Evolutionary conservation across 2,113 vertebrate genomes (phyloP), one percentile per base, ranked within the genome.

Genomic region (Turdus rufiventris): DNA sequence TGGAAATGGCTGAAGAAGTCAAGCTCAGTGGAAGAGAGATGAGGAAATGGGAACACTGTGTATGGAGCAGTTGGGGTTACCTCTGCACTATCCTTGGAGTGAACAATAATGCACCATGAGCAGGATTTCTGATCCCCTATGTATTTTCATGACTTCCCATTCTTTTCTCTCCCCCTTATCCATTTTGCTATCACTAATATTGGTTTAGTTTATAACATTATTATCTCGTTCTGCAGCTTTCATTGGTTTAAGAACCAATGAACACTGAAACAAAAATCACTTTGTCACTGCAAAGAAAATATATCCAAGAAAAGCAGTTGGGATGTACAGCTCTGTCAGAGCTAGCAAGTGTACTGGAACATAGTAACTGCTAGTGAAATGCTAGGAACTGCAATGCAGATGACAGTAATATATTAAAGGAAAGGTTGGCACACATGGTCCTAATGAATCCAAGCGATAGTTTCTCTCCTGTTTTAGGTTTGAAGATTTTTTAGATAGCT

Each of bases 401-500:
- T 48, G 2, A 54, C 57, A 26, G 14, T 21, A 88, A 18, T 26
- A 47, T 16, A 50, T 61, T 36, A 63, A 25, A 63, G 51, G 33
- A 45, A 48, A 65, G 58, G 3, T 33, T 62, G 76, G 6, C 63
- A 29, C 3, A 90, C 50, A 54, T 83, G 5, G 14, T 90, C 56
- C 45, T 63, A 80, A 51, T 31, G 82, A 62, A 67, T 10, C 6
- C 4, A 56, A 45, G 5, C 0, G 4, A 51, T 54, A 0, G 5
- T 54, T 61, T 68, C 12, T 68, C 25, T 24, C 80, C 28, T 45
- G 57, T 8, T 40, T 48, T 34, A 8, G 12, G 5, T 13, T 23
- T 34, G 28, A 23, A 48, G 15, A 33, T 61, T 79, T 97, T 71
- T 9, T 29, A 8, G 18, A 6, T 1, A 82, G 71, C 16, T 77